Conservation (phyloP, 2,888 invertebrate species). For the Eristalis arbustorum region DNA sequence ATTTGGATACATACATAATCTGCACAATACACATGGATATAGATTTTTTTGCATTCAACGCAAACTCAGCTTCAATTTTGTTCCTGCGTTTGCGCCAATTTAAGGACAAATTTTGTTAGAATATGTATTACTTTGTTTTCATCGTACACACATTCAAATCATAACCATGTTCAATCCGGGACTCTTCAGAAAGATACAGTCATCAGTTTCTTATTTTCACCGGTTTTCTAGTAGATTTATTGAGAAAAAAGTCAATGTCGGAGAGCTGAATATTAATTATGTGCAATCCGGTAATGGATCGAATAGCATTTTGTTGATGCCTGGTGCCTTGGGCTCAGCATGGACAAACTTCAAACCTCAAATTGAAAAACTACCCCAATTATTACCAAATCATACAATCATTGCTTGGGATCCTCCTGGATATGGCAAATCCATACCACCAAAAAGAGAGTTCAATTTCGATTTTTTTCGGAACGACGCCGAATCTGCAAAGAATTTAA, state of each 20-base stretch:
- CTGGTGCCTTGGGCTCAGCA: slow-evolving; percentile 90
- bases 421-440: slow-evolving; percentile 91
- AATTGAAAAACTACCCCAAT: slow-evolving; percentile 82
- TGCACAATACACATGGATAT: neutral
- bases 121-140: neutral
- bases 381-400: slow-evolving; percentile 77
- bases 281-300: slow-evolving; percentile 81
- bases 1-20: neutral
- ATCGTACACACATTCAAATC: neutral
- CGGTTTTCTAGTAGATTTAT: slow-evolving; percentile 68
- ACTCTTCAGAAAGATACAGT: slow-evolving; percentile 26
- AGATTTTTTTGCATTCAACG: neutral
- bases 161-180: slow-evolving; percentile 31
- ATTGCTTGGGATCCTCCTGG: slow-evolving; percentile 92
- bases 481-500: slow-evolving; percentile 84
- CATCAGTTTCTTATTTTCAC: neutral
- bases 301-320: slow-evolving; percentile 85
- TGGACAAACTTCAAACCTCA: slow-evolving; percentile 92
- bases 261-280: slow-evolving; percentile 84
- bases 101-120: neutral
- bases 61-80: neutral
- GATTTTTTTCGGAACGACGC: slow-evolving; percentile 90
- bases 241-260: slow-evolving; percentile 84
- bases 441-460: slow-evolving; percentile 85
- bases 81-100: neutral